These are phyloP conservation scores for Eospalax fontanierii DNA, from an alignment of 2,797 vertebrate species.

Conservation along the genomic window DNA sequence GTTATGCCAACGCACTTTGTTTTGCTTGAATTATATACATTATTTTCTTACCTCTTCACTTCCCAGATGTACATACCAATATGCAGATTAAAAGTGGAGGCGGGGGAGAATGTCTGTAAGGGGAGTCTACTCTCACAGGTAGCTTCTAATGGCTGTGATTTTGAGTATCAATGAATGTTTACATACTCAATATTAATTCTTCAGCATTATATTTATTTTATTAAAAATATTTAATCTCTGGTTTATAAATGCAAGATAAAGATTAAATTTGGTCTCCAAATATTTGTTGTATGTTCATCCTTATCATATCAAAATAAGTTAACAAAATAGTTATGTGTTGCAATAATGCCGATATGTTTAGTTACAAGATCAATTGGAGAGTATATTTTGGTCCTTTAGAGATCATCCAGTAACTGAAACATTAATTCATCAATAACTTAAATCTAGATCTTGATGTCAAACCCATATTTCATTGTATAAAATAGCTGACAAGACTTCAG, in stretches of 20 bases:
- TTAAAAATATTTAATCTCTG: conserved; percentile 3
- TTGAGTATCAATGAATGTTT: not conserved
- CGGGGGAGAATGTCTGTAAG: not conserved
- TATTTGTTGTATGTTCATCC: not conserved
- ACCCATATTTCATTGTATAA: not conserved
- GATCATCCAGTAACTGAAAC: not conserved
- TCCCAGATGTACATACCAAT: not conserved
- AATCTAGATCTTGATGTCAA: not conserved
- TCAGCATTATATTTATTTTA: not conserved
- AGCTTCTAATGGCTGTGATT: not conserved
- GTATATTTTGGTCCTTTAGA: not conserved
- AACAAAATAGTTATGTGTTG: not conserved
- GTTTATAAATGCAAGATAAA: not conserved
- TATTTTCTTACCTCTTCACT: not conserved
- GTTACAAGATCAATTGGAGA: not conserved
- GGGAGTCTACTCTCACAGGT: not conserved
- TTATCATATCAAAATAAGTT: conserved; percentile 10
- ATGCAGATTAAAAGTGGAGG: not conserved
- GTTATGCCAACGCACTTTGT: not conserved
- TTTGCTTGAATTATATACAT: not conserved
- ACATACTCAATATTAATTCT: not conserved
- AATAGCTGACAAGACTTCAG: not conserved
- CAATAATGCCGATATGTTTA: not conserved
- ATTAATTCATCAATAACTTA: not conserved
- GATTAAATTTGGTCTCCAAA: conserved; percentile 6